Evolutionary conservation across 2,113 vertebrate genomes (phyloP), one percentile per base, ranked within the genome.

Genomic region (Hystrix cristata): DNA sequence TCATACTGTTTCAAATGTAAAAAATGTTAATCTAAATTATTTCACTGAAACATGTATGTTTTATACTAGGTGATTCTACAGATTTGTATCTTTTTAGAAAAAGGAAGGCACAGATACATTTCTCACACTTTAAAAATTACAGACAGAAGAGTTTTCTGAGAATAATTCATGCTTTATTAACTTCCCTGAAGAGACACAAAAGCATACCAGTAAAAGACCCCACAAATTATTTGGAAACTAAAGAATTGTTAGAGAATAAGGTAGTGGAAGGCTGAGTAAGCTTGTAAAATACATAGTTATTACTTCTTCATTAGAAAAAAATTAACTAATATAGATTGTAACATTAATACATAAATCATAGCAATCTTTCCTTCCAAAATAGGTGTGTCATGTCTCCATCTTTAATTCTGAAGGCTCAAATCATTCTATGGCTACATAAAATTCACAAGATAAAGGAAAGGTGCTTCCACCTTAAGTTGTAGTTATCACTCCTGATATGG

Each of bases 1-100:
- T 51, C 0, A 91, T 48, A 85, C 34, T 93, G 82, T 21, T 76
- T 19, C n/a, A 94, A 82, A 51, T 13, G 8, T 55, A 67, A 95
- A 79, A 92, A 76, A 43, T 53, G 38, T 84, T 87, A n/a, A 91
- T 38, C n/a, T 90, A 76, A 55, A 87, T 74, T 55, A 93, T 93
- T 79, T 93, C 69, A 86, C 13, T 59, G 76, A 90, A 79, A 71
- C 80, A 81, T 64, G 25, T 85, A 43, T 90, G 85, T 80, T 72
- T 43, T 64, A 5, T 84, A 89, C 76, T 34, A 89, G 19, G 15
- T 25, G 29, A 62, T 71, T 85, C 53, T 82, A 55, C 1, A 84
- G 74, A 84, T 43, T 53, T 19, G 14, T 34, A 46, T 90, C 29
- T 89, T 18, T 92, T 87, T 55, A 11, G 51, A 72, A 97, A 89